These are phyloP conservation scores for Charaxes varanes DNA, from an alignment of 1,140 invertebrate genomes.

Conservation along the genomic window DNA sequence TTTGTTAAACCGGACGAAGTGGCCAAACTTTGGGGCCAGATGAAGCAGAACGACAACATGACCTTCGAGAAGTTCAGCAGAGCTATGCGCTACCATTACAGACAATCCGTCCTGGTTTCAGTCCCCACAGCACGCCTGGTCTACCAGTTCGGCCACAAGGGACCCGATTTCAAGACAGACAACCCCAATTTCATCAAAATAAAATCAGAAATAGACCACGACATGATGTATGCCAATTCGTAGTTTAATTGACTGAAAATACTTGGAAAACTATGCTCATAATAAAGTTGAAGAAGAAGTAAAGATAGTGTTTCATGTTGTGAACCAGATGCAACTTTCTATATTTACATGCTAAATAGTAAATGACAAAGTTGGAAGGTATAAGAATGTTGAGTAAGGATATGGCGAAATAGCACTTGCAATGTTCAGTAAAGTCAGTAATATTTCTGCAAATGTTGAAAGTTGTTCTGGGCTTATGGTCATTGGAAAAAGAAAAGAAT, in stretches of 20 bases:
- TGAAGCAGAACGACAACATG: conserved; percentile 93
- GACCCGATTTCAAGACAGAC: conserved; percentile 82
- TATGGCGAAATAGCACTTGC: no score
- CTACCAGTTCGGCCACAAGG: conserved; percentile 90
- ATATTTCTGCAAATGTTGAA: conserved; percentile 5
- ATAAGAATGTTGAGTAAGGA: no score
- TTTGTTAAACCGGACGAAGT: conserved; percentile 94
- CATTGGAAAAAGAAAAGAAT: conserved; percentile 23
- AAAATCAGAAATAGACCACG: conserved; percentile 47
- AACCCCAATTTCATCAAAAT: conserved; percentile 79
- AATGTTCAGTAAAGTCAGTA: no score
- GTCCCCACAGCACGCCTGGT: conserved; percentile 88
- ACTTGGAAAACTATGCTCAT: conserved; percentile 28
- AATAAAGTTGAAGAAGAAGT: conserved; percentile 15
- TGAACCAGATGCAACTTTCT: conserved; percentile 13
- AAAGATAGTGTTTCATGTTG: conserved; percentile 25
- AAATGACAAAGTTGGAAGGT: no score
- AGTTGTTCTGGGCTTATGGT: conserved; percentile 21
- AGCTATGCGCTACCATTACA: conserved; percentile 96
- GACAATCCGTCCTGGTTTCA: conserved; percentile 85
- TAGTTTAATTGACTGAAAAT: conserved; percentile 13
- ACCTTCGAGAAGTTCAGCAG: conserved; percentile 95
- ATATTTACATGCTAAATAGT: neutral
- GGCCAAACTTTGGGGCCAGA: conserved; percentile 90
- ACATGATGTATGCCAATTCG: conserved; percentile 34